Base-by-base conservation (phyloP, 2,113 vertebrate species). In the Lethenteron camtschaticum region DNA sequence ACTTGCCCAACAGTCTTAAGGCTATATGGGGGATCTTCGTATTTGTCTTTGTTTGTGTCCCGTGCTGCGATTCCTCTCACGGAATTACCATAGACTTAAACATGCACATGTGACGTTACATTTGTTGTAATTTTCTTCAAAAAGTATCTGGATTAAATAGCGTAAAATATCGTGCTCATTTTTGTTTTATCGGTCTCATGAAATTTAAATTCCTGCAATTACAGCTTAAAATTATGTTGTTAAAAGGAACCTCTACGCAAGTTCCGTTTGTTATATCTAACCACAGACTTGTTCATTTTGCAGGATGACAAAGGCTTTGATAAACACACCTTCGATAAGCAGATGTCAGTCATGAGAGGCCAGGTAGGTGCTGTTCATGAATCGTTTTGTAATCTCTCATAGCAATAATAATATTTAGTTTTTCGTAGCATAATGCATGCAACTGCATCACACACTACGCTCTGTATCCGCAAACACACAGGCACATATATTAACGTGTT, bases 291-390 rank as follows among this genome's bases (percentile, higher is more conserved):
- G 41, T 72, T 72, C 69, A 8, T 70, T 11, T 71, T 75, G 73
- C 76, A 94, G 94, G 81, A 77, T 1, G 94, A 99, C 78, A 90
- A 82, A 82, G 85, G 87, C 57, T 96, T 96, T 75, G 88, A 96
- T 81, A 92, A 85, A 80, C 79, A 85, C 72, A 87, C 86, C 75
- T 99, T 96, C 80, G 94, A 99, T 80, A 87, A 81, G 74, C 92
- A 96, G 77, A 96, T 99, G 90, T 96, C 94, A 13, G 90, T 96
- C 56, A 96, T 99, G 94, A 85, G 94, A 71, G 94, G 94, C 56
- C 94, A 99, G 86, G 94, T 96, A 81, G 78, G 87, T 75, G 8
- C 70, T 2, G 3, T 18, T 58, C 11, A 66, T 16, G 11, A 59
- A 70, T 60, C 71, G 2, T 60, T 59, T 1, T 55, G 55, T 68